Evolutionary conservation across 2,888 invertebrate species (phyloP), one percentile per base, ranked within the genome.

Genomic region (Leucoptera coffeella): DNA sequence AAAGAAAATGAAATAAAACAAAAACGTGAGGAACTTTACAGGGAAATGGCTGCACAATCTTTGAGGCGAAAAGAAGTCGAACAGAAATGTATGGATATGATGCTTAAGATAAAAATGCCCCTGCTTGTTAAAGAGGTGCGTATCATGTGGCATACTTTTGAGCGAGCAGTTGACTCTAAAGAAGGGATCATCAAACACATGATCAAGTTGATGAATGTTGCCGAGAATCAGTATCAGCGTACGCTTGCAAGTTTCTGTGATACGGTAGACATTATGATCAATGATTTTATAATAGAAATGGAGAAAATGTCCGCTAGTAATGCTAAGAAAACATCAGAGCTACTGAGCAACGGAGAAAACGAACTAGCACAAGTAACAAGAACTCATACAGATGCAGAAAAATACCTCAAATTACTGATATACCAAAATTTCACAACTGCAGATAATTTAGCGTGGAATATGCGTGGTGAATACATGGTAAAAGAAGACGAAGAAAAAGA

Each of bases 211-310:
- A 59, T 79, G 35, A 61, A 78, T 26, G 49, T 73, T 31, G 75
- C 81, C 3, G 80, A 82, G 44, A 60, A 74, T 13, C 80, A 83
- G 41, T 80, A 80, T 37, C 64, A 73, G 30, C 67, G 76, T 33
- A 75, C 79, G 26, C 74, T 81, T 35, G 65, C 78, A 26, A 72
- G 75, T 21, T 82, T 82, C 45, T 73, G 78, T 28, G 67, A 73
- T 29, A 74, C 74, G 13, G 69, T 83, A 24, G 77, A 81, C 34
- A 60, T 61, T 29, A 73, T 78, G 47, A 75, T 81, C 27, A 74
- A 50, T 27, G 65, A 62, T 34, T 67, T 67, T 37, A 38, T 60
- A 12, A 22, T 32, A 2, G 59, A 65, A 22, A 42, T 67, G 20
- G 59, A 67, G 21, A 38, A 39, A 2, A 24, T 67, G 32, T 49